These are phyloP conservation scores for Agrilus mali DNA, from an alignment of 2,888 invertebrate species.

Conservation along the genomic window DNA sequence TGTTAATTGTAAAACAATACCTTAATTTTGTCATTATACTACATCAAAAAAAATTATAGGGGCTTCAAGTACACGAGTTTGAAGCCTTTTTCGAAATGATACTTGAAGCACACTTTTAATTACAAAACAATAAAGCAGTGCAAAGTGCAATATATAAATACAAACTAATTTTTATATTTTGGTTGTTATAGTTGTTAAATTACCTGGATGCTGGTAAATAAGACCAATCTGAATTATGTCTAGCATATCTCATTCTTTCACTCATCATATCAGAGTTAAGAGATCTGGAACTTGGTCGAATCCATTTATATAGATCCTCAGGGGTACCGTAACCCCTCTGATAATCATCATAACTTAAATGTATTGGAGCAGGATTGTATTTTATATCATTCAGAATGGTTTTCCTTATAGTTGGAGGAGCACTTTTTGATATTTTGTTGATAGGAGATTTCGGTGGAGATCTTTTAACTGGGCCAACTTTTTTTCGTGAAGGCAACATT, in stretches of 20 bases:
- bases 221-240: too few relatives aligned
- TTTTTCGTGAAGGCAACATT: conserved; percentile 16
- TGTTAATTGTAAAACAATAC: too few relatives aligned
- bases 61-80: too few relatives aligned
- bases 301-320: conserved; percentile 12
- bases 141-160: too few relatives aligned
- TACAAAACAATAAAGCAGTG: too few relatives aligned
- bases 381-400: conserved; percentile 25
- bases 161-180: not conserved
- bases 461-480: conserved; percentile 11
- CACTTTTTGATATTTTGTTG: conserved; percentile 1
- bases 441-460: conserved; percentile 3
- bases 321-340: not conserved
- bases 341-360: conserved; percentile 4
- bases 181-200: not conserved
- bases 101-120: too few relatives aligned
- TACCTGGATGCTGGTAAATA: too few relatives aligned
- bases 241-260: too few relatives aligned
- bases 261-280: not conserved
- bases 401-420: conserved; percentile 19
- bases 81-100: too few relatives aligned
- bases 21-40: too few relatives aligned
- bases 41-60: too few relatives aligned
- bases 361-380: conserved; percentile 13
- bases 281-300: conserved; percentile 3